A percentile compares a stretch with the other conserved stretches of the same genome.
These are phyloP conservation scores for Ornithoptera alexandrae DNA, from an alignment of 2,888 invertebrate genomes.

Conservation along the genomic window DNA sequence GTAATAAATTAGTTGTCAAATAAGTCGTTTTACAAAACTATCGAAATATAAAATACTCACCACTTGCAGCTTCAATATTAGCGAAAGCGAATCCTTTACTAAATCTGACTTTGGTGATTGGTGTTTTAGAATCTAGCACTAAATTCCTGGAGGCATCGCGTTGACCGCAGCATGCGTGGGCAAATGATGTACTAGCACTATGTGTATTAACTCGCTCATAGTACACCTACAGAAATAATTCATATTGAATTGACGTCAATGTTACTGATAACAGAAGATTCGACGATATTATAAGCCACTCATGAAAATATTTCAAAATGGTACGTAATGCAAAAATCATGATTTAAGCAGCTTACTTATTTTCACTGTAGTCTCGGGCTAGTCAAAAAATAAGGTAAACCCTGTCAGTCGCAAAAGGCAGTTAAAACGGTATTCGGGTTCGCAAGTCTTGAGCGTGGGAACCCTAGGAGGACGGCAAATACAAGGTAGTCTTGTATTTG, in stretches of 20 bases:
- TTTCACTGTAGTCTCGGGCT: too few relatives aligned
- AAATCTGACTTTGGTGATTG: constrained; percentile 88
- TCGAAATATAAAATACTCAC: constrained; percentile 43
- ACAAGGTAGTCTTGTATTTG: too few relatives aligned
- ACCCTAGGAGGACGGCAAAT: too few relatives aligned
- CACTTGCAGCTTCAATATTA: constrained; percentile 86
- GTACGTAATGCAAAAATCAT: too few relatives aligned
- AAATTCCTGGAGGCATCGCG: constrained; percentile 87
- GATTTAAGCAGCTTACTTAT: too few relatives aligned
- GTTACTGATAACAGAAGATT: neutral
- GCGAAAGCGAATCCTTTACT: constrained; percentile 91
- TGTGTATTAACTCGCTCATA: constrained; percentile 91
- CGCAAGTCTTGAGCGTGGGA: too few relatives aligned
- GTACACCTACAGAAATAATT: constrained; percentile 80
- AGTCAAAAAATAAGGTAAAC: too few relatives aligned
- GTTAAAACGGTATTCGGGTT: too few relatives aligned
- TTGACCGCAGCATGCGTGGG: constrained; percentile 87
- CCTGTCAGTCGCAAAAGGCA: too few relatives aligned
- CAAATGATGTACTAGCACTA: constrained; percentile 87
- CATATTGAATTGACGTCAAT: neutral
- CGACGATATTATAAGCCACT: too few relatives aligned
- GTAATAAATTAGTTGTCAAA: neutral
- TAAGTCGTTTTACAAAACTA: neutral
- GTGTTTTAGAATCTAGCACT: constrained; percentile 82
- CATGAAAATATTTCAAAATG: too few relatives aligned